These are phyloP conservation scores for Aplysia californica DNA, from an alignment of 1,140 invertebrate species.

Conservation along the genomic window DNA sequence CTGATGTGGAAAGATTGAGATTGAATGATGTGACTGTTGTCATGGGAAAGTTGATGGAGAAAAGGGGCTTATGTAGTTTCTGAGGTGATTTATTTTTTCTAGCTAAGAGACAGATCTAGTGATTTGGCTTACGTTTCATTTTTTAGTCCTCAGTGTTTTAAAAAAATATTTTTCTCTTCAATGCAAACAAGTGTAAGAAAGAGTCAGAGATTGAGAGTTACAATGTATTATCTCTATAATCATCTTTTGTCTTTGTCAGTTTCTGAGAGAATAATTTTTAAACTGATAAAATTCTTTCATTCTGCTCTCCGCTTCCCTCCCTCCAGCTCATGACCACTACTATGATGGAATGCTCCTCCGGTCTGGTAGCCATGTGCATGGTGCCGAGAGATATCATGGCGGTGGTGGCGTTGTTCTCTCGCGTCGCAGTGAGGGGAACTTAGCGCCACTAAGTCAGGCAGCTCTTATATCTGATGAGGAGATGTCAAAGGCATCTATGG, in stretches of 20 bases:
- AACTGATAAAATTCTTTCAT: no score
- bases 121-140: neutral
- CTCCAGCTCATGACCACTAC: constrained; percentile 17
- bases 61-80: no score
- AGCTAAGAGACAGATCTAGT: neutral
- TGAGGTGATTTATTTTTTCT: no score
- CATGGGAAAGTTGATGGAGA: neutral
- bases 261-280: no score
- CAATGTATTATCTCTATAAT: no score
- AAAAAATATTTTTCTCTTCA: constrained; percentile 16
- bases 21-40: neutral
- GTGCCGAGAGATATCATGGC: neutral
- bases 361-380: constrained; percentile 46
- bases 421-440: neutral
- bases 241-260: no score
- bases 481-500: neutral
- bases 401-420: neutral
- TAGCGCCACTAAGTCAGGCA: neutral
- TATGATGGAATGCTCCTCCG: constrained; percentile 49
- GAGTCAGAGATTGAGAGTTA: no score
- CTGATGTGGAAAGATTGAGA: neutral
- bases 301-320: no score
- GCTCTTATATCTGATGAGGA: neutral
- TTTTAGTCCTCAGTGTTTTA: neutral
- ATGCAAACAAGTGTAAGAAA: no score